Evolutionary conservation across 92 coral and sea anemone species (phyloP), one percentile per base, ranked within the genome.

Genomic region (Porites divaricata): DNA sequence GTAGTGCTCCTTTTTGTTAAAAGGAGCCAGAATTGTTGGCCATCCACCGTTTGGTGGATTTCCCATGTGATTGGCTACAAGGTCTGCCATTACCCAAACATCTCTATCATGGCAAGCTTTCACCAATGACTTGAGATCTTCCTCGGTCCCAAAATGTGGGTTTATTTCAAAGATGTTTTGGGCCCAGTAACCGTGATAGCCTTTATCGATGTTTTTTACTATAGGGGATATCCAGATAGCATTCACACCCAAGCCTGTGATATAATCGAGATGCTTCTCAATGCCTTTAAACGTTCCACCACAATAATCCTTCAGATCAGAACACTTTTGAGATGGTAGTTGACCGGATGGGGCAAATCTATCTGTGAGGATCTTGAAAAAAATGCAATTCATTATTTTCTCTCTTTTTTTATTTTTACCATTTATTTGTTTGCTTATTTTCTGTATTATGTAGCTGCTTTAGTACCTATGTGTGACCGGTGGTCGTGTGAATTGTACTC

Each of bases 111-210:
- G 97, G 23, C 97, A 93, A 14, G 92, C 97, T 63, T 75, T 73
- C 45, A 93, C 89, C 17, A 93, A 75, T 13, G 89, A 77, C 22
- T 87, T 83, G 5, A 93, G 93, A 5, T 93, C 96, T 62, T 91
- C 91, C 75, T 77, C 78, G 64, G 88, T 88, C 35, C 97, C 95
- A 78, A 93, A 91, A 81, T 85, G 92, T 2, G 92, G 87, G 80
- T 93, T 87, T 48, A 93, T 93, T 79, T 93, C 81, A 77, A 71
- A 93, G 74, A 93, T 89, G 72, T 93, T 67, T 25, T 91, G 92
- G 13, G 95, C 95, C 97, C 97, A 93, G 84, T 93, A 93, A 23
- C 97, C 97, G 66, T 93, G 97, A 65, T 76, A 93, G 53, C 97
- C 97, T 45, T 83, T 80, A 15, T 79, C 91, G 9, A 92, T 91